Evolutionary conservation across 1,140 invertebrate genomes (phyloP).

Genomic region (Rhopalosiphum padi): DNA sequence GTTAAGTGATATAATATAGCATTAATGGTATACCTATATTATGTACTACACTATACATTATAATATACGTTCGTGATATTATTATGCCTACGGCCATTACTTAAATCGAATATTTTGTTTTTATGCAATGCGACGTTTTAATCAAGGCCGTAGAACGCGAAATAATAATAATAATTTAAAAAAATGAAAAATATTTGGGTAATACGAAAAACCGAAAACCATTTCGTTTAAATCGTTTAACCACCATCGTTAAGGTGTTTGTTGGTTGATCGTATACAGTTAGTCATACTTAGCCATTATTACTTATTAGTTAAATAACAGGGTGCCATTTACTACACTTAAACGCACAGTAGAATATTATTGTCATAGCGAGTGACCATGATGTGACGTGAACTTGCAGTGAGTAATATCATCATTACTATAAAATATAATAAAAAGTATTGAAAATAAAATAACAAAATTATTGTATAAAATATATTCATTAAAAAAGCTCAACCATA

Average conservation of each 20-base stretch:
- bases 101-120: not conserved
- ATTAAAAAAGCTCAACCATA: not conserved
- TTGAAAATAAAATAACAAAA: not conserved
- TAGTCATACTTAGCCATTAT: not conserved
- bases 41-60: not conserved
- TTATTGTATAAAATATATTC: not conserved
- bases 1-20: not conserved
- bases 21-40: not conserved
- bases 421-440: not conserved
- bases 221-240: not conserved
- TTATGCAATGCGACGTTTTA: not conserved
- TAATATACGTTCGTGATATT: not conserved
- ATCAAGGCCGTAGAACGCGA: too few relatives aligned
- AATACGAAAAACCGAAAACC: not conserved
- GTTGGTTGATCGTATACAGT: not conserved
- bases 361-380: not conserved
- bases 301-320: not conserved
- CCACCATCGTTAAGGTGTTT: not conserved
- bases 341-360: not conserved
- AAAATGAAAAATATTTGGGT: not conserved
- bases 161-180: not conserved
- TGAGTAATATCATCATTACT: not conserved
- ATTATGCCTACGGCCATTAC: not conserved
- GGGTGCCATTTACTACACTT: not conserved
- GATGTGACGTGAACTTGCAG: not conserved